phyloP scores from a whole-genome alignment of 1,140 invertebrate genomes.

The Spodoptera frugiperda region DNA sequence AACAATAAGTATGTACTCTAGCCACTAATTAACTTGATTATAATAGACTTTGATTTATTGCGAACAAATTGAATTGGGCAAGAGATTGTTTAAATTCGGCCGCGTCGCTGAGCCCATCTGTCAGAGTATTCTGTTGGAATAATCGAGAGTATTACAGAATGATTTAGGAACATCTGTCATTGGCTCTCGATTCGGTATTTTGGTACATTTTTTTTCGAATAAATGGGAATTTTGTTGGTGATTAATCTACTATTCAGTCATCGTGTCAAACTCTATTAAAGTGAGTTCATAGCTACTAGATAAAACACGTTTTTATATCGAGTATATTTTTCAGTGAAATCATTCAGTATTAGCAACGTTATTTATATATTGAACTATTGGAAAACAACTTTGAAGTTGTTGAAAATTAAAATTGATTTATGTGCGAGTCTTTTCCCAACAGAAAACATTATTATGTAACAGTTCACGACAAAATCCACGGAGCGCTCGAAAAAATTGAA shows the following conservation, averaged over 20 bases:
- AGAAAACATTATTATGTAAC: too few relatives aligned
- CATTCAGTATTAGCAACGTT: too few relatives aligned
- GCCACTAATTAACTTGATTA: slow-evolving; percentile 27
- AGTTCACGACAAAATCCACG: too few relatives aligned
- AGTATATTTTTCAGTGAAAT: too few relatives aligned
- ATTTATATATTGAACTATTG: too few relatives aligned
- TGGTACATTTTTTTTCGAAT: background rate
- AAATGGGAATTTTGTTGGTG: slow-evolving; percentile 3
- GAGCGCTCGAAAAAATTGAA: too few relatives aligned
- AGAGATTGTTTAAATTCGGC: slow-evolving; percentile 30
- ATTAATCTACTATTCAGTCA: slow-evolving; percentile 12
- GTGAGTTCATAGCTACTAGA: background rate
- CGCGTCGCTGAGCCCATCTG: slow-evolving; percentile 24
- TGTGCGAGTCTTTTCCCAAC: too few relatives aligned
- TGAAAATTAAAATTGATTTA: too few relatives aligned
- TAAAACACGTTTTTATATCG: background rate
- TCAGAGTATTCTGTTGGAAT: slow-evolving; percentile 32
- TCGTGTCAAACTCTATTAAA: background rate
- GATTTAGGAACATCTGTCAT: slow-evolving; percentile 36
- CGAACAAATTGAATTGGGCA: slow-evolving; percentile 20
- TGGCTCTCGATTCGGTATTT: background rate
- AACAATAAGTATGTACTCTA: background rate
- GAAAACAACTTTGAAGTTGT: too few relatives aligned
- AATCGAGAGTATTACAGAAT: slow-evolving; percentile 39
- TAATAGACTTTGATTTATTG: slow-evolving; percentile 38